Percentiles rank a stretch among this genome's conserved stretches.
These are phyloP conservation scores for Urocitellus parryii DNA, from an alignment of 2,113 vertebrate species.

Conservation along the genomic window DNA sequence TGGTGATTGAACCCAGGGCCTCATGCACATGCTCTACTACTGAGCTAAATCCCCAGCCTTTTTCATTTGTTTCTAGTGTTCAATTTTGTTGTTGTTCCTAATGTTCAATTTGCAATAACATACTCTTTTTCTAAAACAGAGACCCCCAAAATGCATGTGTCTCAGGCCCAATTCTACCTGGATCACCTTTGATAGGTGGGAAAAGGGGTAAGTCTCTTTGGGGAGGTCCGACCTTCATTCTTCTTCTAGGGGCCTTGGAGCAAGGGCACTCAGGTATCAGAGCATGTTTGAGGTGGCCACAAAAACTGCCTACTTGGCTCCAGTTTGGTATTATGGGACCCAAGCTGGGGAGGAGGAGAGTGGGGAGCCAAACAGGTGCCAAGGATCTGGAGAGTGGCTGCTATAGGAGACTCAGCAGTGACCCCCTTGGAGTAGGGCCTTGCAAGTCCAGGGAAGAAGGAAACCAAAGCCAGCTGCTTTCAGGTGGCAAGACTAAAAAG, in stretches of 20 bases:
- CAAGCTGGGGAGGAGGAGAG: not conserved
- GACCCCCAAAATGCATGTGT: not conserved
- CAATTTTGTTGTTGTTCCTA: not conserved
- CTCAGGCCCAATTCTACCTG: not conserved
- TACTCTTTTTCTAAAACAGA: conserved; percentile 27
- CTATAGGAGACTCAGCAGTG: not conserved
- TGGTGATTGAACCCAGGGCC: not conserved
- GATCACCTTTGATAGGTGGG: not conserved
- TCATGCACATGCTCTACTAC: not conserved
- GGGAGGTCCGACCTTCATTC: not conserved
- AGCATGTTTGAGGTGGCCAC: not conserved
- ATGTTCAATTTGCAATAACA: not conserved
- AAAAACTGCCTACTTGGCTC: not conserved
- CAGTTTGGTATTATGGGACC: not conserved
- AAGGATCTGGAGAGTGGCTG: not conserved
- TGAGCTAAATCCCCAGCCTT: not conserved
- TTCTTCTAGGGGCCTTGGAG: not conserved
- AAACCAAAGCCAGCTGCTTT: not conserved
- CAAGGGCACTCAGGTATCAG: not conserved
- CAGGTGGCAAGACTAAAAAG: not conserved
- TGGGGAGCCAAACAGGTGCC: not conserved
- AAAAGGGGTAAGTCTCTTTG: not conserved
- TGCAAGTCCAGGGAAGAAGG: not conserved
- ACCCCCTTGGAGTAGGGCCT: not conserved
- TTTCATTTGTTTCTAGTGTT: not conserved